A percentile compares a stretch with the other conserved stretches of the same genome.
phyloP scores from a whole-genome alignment of 2,113 vertebrate genomes.

The Psittacula cyanocephala region DNA sequence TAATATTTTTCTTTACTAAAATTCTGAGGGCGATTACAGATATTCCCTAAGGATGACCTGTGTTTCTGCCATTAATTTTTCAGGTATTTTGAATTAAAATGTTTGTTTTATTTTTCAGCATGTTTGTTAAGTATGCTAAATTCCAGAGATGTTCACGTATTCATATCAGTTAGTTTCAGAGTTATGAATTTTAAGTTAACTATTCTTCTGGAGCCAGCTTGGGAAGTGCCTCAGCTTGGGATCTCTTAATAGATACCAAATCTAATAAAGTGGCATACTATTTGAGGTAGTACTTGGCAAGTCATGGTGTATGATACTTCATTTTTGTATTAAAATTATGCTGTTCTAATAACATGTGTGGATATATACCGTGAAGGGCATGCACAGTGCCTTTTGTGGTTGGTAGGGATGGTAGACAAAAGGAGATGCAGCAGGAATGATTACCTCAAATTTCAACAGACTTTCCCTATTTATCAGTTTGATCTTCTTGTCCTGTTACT shows the following conservation, averaged over 20 bases:
- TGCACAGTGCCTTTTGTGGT: not conserved
- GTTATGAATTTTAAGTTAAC: not conserved
- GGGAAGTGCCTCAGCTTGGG: not conserved
- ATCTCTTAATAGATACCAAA: not conserved
- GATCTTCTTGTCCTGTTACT: not conserved
- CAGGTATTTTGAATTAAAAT: not conserved
- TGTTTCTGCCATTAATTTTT: conserved; percentile 10
- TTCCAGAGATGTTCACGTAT: not conserved
- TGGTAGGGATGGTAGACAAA: not conserved
- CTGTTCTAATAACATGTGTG: not conserved
- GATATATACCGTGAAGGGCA: not conserved
- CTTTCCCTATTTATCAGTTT: not conserved
- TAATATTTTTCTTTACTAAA: not conserved
- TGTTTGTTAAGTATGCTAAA: not conserved
- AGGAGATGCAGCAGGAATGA: not conserved
- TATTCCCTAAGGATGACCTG: not conserved
- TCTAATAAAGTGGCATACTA: not conserved
- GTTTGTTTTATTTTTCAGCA: not conserved
- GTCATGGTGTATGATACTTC: not conserved
- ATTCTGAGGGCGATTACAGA: not conserved
- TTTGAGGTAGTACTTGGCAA: not conserved
- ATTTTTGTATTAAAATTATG: not conserved
- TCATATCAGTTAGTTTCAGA: not conserved
- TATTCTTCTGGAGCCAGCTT: not conserved
- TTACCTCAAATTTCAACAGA: not conserved